A percentile compares a stretch with the other conserved stretches of the same genome.
These are phyloP conservation scores for Lordiphosa andalusiaca DNA, from an alignment of 2,888 invertebrate genomes.

Conservation along the genomic window DNA sequence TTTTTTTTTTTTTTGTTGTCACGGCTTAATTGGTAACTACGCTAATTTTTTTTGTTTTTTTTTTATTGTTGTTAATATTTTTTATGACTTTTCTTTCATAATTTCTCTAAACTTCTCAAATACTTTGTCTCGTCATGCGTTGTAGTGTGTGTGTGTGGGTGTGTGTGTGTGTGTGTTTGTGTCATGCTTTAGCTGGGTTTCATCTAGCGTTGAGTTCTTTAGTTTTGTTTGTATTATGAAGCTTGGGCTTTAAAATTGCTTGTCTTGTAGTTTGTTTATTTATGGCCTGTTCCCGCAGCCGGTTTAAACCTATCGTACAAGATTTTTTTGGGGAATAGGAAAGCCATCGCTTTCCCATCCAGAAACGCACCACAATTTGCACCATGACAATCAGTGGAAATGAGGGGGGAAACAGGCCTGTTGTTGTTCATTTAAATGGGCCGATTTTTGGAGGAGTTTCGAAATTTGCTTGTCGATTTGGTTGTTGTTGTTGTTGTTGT, in stretches of 20 bases:
- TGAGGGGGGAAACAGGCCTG: slow-evolving; percentile 34
- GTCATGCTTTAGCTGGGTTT: slow-evolving; percentile 57
- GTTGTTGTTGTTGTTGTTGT: slow-evolving; percentile 47
- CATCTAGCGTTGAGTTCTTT: slow-evolving; percentile 34
- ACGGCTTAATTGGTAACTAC: slow-evolving; percentile 71
- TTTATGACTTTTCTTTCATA: slow-evolving; percentile 48
- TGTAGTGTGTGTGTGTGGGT: slow-evolving; percentile 37
- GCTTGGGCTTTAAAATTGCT: slow-evolving; percentile 30
- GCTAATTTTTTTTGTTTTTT: slow-evolving; percentile 43
- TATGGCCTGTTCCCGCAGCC: slow-evolving; percentile 19
- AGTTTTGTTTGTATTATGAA: slow-evolving; percentile 24
- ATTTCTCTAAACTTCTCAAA: slow-evolving; percentile 76
- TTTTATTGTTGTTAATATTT: slow-evolving; percentile 46
- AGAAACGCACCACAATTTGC: neutral
- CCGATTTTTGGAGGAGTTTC: slow-evolving; percentile 33
- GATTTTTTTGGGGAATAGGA: no score
- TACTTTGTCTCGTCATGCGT: slow-evolving; percentile 74
- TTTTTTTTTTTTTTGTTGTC: slow-evolving; percentile 45
- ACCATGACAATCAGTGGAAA: no score
- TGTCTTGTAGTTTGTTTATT: slow-evolving; percentile 15
- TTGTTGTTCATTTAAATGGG: slow-evolving; percentile 39
- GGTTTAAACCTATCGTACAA: slow-evolving; percentile 14
- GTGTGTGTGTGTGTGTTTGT: slow-evolving; percentile 41
- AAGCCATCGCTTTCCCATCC: no score
- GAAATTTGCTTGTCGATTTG: slow-evolving; percentile 36